phyloP scores from a whole-genome alignment of 2,888 invertebrate genomes.

The Pardosa pseudoannulata region DNA sequence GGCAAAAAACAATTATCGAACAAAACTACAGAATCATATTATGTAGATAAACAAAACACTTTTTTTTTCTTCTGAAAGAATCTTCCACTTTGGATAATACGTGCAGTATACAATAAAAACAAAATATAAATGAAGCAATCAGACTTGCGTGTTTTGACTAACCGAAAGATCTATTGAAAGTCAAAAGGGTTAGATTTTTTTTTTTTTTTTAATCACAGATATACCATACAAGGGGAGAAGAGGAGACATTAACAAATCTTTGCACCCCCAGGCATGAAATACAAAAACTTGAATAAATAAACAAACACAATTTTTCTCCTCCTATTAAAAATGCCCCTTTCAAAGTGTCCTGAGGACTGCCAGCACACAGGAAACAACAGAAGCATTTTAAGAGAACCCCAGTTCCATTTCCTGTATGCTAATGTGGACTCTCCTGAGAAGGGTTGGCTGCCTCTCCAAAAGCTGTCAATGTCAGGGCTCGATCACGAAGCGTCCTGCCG shows the following conservation, averaged over 20 bases:
- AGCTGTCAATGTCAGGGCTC: neutral
- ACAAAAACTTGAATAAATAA: slow-evolving; percentile 20
- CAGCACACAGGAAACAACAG: slow-evolving; percentile 29
- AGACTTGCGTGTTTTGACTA: slow-evolving; percentile 14
- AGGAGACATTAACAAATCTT: neutral
- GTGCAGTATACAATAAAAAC: neutral
- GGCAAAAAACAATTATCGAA: neutral
- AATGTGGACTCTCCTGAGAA: neutral
- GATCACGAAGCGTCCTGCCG: neutral
- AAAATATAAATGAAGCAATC: neutral
- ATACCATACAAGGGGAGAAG: neutral
- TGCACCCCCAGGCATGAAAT: neutral
- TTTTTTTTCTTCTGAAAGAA: neutral
- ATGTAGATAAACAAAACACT: neutral
- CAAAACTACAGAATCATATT: neutral
- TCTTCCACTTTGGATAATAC: neutral
- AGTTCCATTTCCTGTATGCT: slow-evolving; percentile 21
- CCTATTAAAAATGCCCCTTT: slow-evolving; percentile 33
- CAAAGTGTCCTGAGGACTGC: slow-evolving; percentile 22
- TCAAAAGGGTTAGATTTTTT: slow-evolving; percentile 36
- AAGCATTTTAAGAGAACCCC: neutral
- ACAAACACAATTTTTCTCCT: slow-evolving; percentile 1
- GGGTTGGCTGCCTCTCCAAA: neutral
- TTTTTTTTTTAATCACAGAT: neutral
- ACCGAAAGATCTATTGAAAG: slow-evolving; percentile 18